Evolutionary conservation across 2,888 invertebrate genomes (phyloP), one percentile per base, ranked within the genome.

Genomic region (Scaptomyza cyrtandrae): DNA sequence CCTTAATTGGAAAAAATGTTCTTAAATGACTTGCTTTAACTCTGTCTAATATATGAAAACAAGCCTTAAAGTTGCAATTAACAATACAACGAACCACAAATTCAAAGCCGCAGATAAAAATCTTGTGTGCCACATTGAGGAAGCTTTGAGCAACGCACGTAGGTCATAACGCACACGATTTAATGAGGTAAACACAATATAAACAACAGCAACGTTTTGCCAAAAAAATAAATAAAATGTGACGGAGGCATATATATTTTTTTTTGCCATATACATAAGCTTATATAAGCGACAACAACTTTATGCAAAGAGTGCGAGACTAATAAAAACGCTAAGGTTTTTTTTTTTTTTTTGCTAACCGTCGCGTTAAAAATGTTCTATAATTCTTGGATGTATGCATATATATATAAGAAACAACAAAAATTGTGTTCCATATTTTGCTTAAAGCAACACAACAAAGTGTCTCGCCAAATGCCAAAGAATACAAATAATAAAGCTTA

Each of bases 161-260:
- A 86, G 86, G 78, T 83, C 84, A 86, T 54, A 75, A 80, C 64
- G 60, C 58, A 75, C 81, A 81, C 72, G 76, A 75, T 65, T 79
- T 76, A 50, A 65, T 58, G 45, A 57, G 58, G 59, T 60, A 80
- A 63, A 59, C 24, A 60, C n/a, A 39, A 24, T 43, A 62, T 33
- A 57, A 49, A 19, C 50, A 62, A 70, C 19, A 43, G 56, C 11
- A 48, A 43, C 33, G 64, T 62, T 60, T 55, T 53, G 24, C 37
- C 27, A 6, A 61, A 60, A 56, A 44, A 41, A 27, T 24, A 65
- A 55, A 54, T 19, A n/a, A 24, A 50, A 57, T 54, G 63, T 49
- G 43, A 35, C 35, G 9, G 2, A 27, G 39, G 39, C 57, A 44
- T 41, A 65, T 50, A 66, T 58, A 52, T 52, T 19, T 31, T 16